These are phyloP conservation scores for Xylota sylvarum DNA, from an alignment of 2,888 invertebrate species.

Conservation along the genomic window DNA sequence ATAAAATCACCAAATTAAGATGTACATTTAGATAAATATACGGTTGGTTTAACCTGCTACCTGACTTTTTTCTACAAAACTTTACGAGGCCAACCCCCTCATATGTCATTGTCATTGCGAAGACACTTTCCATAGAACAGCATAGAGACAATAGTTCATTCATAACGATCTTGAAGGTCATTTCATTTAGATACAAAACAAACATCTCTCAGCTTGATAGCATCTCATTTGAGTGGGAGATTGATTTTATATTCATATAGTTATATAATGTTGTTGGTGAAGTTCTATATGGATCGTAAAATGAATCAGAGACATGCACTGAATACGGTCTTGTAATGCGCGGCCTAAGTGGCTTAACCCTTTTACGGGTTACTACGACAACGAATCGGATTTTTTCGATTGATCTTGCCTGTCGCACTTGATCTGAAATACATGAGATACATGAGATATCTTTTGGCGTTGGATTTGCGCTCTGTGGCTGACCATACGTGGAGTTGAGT, in stretches of 20 bases:
- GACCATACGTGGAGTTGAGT: constrained; percentile 46
- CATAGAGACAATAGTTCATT: constrained; percentile 42
- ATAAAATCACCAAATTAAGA: constrained; percentile 36
- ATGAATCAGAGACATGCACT: constrained; percentile 60
- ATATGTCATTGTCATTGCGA: constrained; percentile 36
- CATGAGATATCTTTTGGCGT: constrained; percentile 49
- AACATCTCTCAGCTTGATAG: constrained; percentile 17
- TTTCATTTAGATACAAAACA: constrained; percentile 34
- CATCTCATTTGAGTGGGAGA: constrained; percentile 66
- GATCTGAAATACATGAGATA: constrained; percentile 71
- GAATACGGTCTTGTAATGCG: constrained; percentile 59
- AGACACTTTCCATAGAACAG: not conserved
- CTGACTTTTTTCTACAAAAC: constrained; percentile 40
- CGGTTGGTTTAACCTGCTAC: constrained; percentile 51
- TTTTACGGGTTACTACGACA: constrained; percentile 52
- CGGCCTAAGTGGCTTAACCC: constrained; percentile 68
- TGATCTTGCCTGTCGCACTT: constrained; percentile 73
- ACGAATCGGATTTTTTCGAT: constrained; percentile 53
- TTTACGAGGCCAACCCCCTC: constrained; percentile 22
- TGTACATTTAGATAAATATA: constrained; percentile 33
- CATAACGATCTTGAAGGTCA: constrained; percentile 52
- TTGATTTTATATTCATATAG: not conserved
- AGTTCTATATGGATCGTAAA: constrained; percentile 60
- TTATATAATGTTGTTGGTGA: constrained; percentile 4
- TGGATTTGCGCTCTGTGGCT: constrained; percentile 37